phyloP scores from a whole-genome alignment of 2,113 vertebrate species.

The Actinemys pallida region DNA sequence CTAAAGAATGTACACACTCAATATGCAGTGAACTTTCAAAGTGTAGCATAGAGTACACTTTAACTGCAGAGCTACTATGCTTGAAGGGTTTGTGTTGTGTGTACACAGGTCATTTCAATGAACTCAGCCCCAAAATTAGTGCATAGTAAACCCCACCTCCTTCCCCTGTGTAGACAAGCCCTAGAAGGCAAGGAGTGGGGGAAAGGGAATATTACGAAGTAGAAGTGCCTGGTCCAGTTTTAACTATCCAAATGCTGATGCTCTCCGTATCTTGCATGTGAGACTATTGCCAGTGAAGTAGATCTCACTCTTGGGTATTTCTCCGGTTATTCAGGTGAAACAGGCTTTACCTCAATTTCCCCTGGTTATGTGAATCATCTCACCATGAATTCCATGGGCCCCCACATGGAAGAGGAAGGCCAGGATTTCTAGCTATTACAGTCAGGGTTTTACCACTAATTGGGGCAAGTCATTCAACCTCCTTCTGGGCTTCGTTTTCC shows the following conservation, averaged over 20 bases:
- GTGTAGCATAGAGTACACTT: neutral
- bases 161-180: neutral
- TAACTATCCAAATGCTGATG: neutral
- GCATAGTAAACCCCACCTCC: neutral
- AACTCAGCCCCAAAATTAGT: neutral
- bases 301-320: neutral
- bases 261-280: neutral
- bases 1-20: neutral
- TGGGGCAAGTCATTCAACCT: rapidly evolving
- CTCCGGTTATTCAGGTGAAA: neutral
- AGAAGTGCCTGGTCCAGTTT: neutral
- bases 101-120: neutral
- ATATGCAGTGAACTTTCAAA: neutral
- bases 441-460: rapidly evolving
- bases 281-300: neutral
- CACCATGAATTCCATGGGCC: neutral
- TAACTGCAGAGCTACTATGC: neutral
- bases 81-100: neutral
- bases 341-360: neutral
- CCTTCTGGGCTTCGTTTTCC: neutral
- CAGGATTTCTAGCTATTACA: rapidly evolving
- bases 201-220: neutral
- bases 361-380: neutral
- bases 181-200: neutral
- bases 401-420: neutral